Evolutionary conservation across 2,888 invertebrate species (phyloP).

Genomic region (Phytoseiulus persimilis): DNA sequence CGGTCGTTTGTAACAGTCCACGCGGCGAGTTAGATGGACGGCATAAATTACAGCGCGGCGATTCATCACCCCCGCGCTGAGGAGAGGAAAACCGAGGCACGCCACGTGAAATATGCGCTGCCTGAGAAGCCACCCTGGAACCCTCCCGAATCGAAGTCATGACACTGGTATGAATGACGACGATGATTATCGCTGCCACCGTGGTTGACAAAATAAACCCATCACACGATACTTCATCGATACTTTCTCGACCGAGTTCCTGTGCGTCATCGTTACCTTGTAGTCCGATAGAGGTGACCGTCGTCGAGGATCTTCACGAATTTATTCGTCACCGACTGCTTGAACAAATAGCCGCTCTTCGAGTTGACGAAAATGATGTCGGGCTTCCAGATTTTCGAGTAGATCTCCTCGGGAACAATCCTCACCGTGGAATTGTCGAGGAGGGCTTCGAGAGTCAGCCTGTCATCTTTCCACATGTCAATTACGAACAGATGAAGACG

Average conservation of each 20-base stretch:
- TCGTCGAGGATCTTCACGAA: conserved; percentile 41
- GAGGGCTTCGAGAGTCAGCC: conserved; percentile 40
- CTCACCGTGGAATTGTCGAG: conserved; percentile 39
- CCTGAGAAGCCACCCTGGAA: not conserved
- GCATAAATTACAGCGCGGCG: not conserved
- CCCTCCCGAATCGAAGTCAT: not conserved
- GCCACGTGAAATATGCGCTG: not conserved
- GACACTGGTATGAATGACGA: no score
- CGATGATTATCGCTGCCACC: no score
- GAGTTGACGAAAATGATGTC: conserved; percentile 42
- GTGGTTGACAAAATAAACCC: no score
- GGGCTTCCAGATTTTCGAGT: conserved; percentile 42
- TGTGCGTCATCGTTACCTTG: conserved; percentile 39
- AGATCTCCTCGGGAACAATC: conserved; percentile 37
- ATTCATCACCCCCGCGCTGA: not conserved
- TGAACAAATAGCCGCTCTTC: conserved; percentile 41
- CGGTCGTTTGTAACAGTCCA: not conserved
- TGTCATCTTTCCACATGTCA: conserved; percentile 41
- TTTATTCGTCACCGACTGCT: conserved; percentile 39
- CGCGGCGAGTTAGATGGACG: not conserved
- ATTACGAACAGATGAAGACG: conserved; percentile 41
- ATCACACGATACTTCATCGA: no score
- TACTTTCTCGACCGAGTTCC: no score
- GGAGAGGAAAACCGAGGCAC: not conserved
- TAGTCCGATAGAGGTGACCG: conserved; percentile 40